These are phyloP conservation scores for Drosophila biarmipes DNA, from an alignment of 1,140 invertebrate genomes.

Conservation along the genomic window DNA sequence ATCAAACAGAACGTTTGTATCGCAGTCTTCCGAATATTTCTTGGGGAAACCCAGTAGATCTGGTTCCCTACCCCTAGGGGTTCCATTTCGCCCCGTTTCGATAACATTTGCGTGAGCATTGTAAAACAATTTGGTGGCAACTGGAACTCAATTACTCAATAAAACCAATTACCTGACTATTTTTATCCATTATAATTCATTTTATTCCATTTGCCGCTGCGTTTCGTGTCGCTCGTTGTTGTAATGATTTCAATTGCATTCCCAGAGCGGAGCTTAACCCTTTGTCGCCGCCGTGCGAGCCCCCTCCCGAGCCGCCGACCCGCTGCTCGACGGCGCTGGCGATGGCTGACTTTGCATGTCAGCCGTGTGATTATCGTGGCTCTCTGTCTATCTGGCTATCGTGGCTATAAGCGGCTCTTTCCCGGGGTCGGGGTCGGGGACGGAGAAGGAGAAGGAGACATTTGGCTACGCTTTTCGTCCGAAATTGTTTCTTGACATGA, in stretches of 20 bases:
- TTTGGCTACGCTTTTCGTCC: conserved; percentile 71
- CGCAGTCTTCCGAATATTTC: too few species aligned
- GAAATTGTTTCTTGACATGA: conserved; percentile 84
- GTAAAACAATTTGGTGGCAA: conserved; percentile 80
- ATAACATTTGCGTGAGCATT: conserved; percentile 59
- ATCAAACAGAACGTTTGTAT: neutral
- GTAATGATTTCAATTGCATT: conserved; percentile 79
- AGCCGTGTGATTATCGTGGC: conserved; percentile 77
- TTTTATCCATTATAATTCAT: conserved; percentile 83
- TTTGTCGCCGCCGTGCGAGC: conserved; percentile 7
- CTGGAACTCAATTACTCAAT: conserved; percentile 81
- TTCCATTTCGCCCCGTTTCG: conserved; percentile 1
- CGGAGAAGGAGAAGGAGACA: conserved; percentile 31
- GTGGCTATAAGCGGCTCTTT: neutral
- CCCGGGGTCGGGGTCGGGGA: neutral
- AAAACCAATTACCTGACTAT: conserved; percentile 82
- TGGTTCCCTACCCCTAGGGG: neutral
- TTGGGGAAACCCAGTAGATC: neutral
- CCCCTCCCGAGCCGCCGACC: neutral
- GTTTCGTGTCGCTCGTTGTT: conserved; percentile 84
- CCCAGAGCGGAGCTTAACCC: conserved; percentile 44
- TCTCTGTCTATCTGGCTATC: conserved; percentile 22
- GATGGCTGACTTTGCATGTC: conserved; percentile 67
- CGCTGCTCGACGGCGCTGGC: neutral
- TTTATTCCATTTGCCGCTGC: conserved; percentile 81